phyloP scores from a whole-genome alignment of 2,888 invertebrate genomes.

The Vannuccia rotundouncinata region DNA sequence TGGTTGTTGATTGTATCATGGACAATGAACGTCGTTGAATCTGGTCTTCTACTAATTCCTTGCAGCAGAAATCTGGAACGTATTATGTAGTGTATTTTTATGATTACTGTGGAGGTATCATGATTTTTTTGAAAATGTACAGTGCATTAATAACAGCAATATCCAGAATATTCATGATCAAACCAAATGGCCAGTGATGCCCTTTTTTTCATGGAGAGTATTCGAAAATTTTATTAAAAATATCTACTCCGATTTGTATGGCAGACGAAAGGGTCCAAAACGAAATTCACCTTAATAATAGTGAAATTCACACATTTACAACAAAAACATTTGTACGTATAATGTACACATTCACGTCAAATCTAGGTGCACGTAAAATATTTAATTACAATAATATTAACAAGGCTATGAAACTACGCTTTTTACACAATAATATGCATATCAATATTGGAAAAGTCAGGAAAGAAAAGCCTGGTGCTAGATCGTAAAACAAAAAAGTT shows the following conservation, averaged over 20 bases:
- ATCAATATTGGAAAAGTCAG: neutral
- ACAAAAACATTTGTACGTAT: too few relatives aligned
- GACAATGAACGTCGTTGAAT: neutral
- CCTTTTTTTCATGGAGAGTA: neutral
- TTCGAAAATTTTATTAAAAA: neutral
- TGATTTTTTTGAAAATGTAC: neutral
- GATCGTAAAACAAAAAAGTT: slow-evolving; percentile 15
- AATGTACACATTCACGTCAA: too few relatives aligned
- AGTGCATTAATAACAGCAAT: neutral
- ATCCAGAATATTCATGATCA: neutral
- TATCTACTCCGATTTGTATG: neutral
- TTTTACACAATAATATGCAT: slow-evolving; percentile 19
- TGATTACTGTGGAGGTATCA: neutral
- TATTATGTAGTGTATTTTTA: neutral
- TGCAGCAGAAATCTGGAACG: neutral
- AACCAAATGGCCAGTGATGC: neutral
- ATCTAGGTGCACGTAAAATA: slow-evolving; percentile 9
- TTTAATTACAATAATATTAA: slow-evolving; percentile 23
- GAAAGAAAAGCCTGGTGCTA: slow-evolving; percentile 1
- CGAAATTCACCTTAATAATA: too few relatives aligned
- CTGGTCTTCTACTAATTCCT: neutral
- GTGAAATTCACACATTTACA: too few relatives aligned
- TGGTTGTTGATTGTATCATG: neutral
- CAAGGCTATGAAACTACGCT: slow-evolving; percentile 1
- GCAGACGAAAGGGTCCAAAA: too few relatives aligned